phyloP scores from a whole-genome alignment of 2,797 vertebrate genomes.

The Poecile montanus region DNA sequence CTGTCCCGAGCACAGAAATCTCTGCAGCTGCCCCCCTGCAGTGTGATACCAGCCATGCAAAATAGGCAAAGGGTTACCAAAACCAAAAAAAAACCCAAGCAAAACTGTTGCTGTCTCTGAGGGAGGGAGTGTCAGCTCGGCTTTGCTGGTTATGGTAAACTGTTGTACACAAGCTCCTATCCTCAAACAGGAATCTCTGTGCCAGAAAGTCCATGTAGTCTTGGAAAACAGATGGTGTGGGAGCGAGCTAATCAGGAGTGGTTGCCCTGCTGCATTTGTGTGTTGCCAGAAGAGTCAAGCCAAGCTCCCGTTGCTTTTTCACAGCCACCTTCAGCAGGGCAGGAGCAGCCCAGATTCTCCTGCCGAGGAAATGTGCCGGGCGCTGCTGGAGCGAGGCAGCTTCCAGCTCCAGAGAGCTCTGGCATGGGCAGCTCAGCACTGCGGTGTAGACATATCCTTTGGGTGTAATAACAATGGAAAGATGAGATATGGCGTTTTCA shows the following conservation, averaged over 20 bases:
- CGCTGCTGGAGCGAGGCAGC: not conserved
- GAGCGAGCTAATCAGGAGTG: slow-evolving; percentile 37
- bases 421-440: slow-evolving; percentile 27
- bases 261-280: slow-evolving; percentile 40
- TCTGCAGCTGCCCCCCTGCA: not conserved
- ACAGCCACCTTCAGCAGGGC: slow-evolving; percentile 20
- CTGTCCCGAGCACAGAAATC: not conserved
- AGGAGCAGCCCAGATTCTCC: not conserved
- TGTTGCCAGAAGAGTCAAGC: slow-evolving; percentile 51
- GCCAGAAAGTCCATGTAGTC: slow-evolving; percentile 55
- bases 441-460: slow-evolving; percentile 63
- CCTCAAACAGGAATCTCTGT: slow-evolving; percentile 39
- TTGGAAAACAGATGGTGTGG: slow-evolving; percentile 62
- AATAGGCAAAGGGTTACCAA: slow-evolving; percentile 23
- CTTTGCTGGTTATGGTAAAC: slow-evolving; percentile 56
- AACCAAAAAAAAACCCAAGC: not conserved
- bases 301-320: slow-evolving; percentile 13
- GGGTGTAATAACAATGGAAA: slow-evolving; percentile 56
- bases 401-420: slow-evolving; percentile 13
- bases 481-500: slow-evolving; percentile 60
- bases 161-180: slow-evolving; percentile 55
- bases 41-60: not conserved
- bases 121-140: slow-evolving; percentile 47
- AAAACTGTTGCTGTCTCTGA: slow-evolving; percentile 29
- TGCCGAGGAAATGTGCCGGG: not conserved